phyloP scores from a whole-genome alignment of 64 coral and sea anemone genomes.

The Exaiptasia diaphana region DNA sequence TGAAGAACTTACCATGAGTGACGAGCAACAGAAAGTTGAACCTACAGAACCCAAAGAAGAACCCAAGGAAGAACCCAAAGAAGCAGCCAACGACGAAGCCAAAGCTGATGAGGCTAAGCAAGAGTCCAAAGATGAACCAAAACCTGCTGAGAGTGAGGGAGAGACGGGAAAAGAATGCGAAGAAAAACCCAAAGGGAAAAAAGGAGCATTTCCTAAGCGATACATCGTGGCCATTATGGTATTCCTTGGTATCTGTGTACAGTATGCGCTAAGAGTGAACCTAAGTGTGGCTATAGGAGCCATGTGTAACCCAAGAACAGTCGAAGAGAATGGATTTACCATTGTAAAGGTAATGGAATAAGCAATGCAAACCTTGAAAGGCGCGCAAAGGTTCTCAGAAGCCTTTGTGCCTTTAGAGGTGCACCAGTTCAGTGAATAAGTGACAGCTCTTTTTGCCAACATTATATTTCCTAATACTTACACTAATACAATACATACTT shows the following conservation, averaged over 20 bases:
- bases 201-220: conserved; percentile 79
- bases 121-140: too few species aligned
- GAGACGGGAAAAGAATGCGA: conserved; percentile 26
- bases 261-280: conserved; percentile 91
- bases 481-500: too few species aligned
- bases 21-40: not conserved
- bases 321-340: conserved; percentile 92
- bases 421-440: too few species aligned
- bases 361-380: too few species aligned
- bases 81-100: too few species aligned
- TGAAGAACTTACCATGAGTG: not conserved
- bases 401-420: too few species aligned
- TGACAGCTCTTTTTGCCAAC: not conserved
- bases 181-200: conserved; percentile 30
- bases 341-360: conserved; percentile 97
- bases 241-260: conserved; percentile 87
- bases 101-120: too few species aligned
- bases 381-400: too few species aligned
- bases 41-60: too few species aligned
- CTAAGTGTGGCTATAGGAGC: conserved; percentile 90
- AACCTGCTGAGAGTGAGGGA: conserved; percentile 58
- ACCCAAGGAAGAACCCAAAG: too few species aligned
- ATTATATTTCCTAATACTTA: too few species aligned
- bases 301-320: conserved; percentile 91
- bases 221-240: conserved; percentile 91